Evolutionary conservation across 2,797 vertebrate genomes (phyloP).

Genomic region (Sparus aurata): DNA sequence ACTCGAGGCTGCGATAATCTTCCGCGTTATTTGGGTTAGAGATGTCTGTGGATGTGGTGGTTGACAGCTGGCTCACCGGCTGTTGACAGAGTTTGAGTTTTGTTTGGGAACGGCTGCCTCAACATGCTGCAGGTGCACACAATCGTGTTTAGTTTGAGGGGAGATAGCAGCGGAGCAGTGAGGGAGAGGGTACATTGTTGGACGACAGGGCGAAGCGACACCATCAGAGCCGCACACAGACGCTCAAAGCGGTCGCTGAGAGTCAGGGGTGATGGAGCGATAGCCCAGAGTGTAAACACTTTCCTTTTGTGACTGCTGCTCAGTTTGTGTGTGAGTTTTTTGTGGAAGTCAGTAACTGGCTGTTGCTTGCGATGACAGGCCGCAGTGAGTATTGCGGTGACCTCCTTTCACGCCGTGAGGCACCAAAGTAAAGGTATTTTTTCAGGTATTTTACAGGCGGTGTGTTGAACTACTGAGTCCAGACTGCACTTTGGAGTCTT

Average conservation of each 20-base stretch:
- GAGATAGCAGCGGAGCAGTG: conserved; percentile 50
- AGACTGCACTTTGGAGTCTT: neutral
- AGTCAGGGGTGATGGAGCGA: conserved; percentile 21
- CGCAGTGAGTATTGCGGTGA: neutral
- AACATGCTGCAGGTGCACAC: conserved; percentile 75
- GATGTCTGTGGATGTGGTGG: conserved; percentile 41
- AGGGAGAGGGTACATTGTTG: conserved; percentile 30
- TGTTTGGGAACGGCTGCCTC: conserved; percentile 69
- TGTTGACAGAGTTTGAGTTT: conserved; percentile 64
- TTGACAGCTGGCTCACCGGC: conserved; percentile 46
- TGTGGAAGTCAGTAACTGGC: neutral
- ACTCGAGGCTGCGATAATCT: conserved; percentile 33
- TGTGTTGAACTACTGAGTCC: neutral
- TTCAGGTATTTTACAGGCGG: neutral
- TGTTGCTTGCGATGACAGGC: conserved; percentile 12
- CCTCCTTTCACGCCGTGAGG: neutral
- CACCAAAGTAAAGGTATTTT: neutral
- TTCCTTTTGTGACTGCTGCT: conserved; percentile 24
- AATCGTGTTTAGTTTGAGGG: conserved; percentile 69
- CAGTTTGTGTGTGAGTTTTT: conserved; percentile 5
- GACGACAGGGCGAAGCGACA: conserved; percentile 40
- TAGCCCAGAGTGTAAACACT: conserved; percentile 25
- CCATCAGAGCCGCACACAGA: conserved; percentile 18
- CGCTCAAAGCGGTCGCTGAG: conserved; percentile 2
- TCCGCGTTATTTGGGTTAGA: conserved; percentile 71